phyloP scores from a whole-genome alignment of 92 coral and sea anemone species.

The Epizoanthus ramosus region DNA sequence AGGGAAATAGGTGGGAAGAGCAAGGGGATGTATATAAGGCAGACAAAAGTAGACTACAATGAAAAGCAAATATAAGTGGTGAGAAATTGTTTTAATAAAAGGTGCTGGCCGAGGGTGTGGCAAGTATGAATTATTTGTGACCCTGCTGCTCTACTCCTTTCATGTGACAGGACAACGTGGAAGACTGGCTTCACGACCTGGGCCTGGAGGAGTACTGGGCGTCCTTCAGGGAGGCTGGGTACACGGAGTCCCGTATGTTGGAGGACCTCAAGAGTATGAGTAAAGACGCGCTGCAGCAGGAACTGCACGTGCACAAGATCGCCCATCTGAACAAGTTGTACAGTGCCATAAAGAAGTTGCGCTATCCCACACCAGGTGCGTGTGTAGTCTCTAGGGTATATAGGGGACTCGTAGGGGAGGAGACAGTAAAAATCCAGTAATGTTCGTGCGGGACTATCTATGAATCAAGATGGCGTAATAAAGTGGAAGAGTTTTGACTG shows the following conservation, averaged over 20 bases:
- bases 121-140: too few relatives aligned
- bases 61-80: too few relatives aligned
- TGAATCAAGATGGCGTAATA: too few relatives aligned
- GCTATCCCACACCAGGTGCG: conserved; percentile 87
- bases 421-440: too few relatives aligned
- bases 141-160: too few relatives aligned
- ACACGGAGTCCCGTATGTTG: conserved; percentile 80
- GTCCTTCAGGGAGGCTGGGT: conserved; percentile 69
- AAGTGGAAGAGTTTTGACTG: too few relatives aligned
- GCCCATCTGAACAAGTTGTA: conserved; percentile 81
- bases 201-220: conserved; percentile 86
- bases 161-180: conserved; percentile 67
- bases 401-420: neutral
- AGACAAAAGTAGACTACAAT: neutral
- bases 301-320: conserved; percentile 57
- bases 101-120: too few relatives aligned
- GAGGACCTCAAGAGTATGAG: conserved; percentile 87
- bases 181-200: conserved; percentile 79
- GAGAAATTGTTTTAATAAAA: too few relatives aligned
- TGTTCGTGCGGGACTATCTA: too few relatives aligned
- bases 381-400: neutral
- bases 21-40: neutral
- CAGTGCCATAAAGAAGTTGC: conserved; percentile 84
- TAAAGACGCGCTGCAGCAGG: conserved; percentile 57
- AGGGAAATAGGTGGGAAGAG: neutral